These are phyloP conservation scores for Geotria australis DNA, from an alignment of 2,797 vertebrate genomes.

Conservation along the genomic window DNA sequence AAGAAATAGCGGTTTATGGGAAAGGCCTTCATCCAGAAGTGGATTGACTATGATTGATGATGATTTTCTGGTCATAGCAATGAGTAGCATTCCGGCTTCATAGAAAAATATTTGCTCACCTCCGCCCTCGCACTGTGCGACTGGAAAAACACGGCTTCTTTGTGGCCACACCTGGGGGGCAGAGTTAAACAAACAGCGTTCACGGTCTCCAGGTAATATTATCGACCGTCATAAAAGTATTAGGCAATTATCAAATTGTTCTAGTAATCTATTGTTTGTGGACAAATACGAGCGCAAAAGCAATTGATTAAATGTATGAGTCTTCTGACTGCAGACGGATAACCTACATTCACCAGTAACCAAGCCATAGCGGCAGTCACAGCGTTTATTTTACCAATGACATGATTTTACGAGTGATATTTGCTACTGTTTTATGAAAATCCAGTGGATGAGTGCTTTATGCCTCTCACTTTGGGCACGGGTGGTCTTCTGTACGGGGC, in stretches of 20 bases:
- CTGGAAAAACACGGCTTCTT: constrained; percentile 85
- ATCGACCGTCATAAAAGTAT: too few relatives aligned
- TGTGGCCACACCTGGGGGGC: constrained; percentile 49
- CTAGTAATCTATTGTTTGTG: too few relatives aligned
- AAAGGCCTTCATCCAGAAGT: not conserved
- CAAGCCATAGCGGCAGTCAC: not conserved
- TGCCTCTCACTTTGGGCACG: constrained; percentile 40
- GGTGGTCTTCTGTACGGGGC: constrained; percentile 63
- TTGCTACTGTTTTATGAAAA: too few relatives aligned
- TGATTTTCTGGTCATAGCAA: not conserved
- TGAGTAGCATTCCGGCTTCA: not conserved
- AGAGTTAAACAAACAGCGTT: not conserved
- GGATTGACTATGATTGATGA: not conserved
- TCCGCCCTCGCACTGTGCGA: constrained; percentile 76
- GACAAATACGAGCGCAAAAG: too few relatives aligned
- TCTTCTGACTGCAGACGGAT: too few relatives aligned
- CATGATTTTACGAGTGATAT: too few relatives aligned
- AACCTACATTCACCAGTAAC: not conserved
- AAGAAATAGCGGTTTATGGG: too few relatives aligned
- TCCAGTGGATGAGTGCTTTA: too few relatives aligned
- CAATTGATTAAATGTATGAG: too few relatives aligned
- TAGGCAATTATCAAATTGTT: too few relatives aligned
- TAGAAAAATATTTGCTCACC: constrained; percentile 11
- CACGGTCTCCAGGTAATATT: not conserved
- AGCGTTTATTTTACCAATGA: too few relatives aligned